Evolutionary conservation across 2,113 vertebrate species (phyloP).

Genomic region (Hystrix brachyura): DNA sequence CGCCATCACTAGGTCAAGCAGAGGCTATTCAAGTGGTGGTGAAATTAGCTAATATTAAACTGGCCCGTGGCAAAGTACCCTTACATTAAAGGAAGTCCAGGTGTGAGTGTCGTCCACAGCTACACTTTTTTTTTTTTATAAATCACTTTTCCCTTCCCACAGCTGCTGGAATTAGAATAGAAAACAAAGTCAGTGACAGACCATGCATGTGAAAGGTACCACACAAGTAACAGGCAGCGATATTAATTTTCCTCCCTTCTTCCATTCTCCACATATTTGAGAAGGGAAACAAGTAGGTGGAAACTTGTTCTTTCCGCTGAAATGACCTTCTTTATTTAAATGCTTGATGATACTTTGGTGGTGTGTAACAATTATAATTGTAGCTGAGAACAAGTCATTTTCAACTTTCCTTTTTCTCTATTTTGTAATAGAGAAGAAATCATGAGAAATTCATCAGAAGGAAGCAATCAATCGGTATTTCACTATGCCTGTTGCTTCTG

Average conservation of each 20-base stretch:
- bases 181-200: background rate
- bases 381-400: background rate
- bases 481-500: background rate
- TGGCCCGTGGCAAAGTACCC: background rate
- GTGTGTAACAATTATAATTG: background rate
- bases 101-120: background rate
- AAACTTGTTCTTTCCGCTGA: conserved; percentile 27
- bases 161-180: background rate
- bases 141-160: background rate
- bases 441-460: conserved; percentile 3
- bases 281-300: background rate
- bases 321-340: conserved; percentile 62
- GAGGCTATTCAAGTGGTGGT: background rate
- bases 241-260: background rate
- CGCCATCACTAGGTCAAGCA: background rate
- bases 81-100: background rate
- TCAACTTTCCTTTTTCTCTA: background rate
- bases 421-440: conserved; percentile 25
- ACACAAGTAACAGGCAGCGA: background rate
- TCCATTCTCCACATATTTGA: background rate
- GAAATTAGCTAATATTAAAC: conserved; percentile 16
- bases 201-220: background rate
- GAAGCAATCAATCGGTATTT: background rate
- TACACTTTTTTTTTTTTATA: background rate
- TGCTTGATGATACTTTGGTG: background rate